A percentile compares a stretch with the other conserved stretches of the same genome.
phyloP scores from a whole-genome alignment of 2,888 invertebrate genomes.

The Crematogaster levior region DNA sequence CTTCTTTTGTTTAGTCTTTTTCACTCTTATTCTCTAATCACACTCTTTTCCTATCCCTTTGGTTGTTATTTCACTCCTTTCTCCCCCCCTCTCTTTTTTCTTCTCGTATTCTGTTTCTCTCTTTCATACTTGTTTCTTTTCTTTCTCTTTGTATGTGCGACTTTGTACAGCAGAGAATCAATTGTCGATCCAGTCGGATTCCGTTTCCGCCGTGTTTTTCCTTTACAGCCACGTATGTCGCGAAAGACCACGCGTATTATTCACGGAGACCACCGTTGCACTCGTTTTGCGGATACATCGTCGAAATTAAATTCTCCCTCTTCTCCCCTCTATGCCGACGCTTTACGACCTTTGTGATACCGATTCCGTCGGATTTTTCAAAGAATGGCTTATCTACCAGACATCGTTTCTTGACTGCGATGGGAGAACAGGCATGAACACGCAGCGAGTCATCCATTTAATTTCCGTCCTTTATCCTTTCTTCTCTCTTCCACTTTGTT shows the following conservation, averaged over 20 bases:
- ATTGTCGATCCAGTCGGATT: constrained; percentile 53
- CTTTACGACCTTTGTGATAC: not conserved
- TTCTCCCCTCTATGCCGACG: not conserved
- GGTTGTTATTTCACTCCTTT: not conserved
- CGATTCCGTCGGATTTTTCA: constrained; percentile 18
- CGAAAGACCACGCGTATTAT: constrained; percentile 59
- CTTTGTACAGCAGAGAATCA: constrained; percentile 34
- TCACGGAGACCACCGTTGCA: constrained; percentile 19
- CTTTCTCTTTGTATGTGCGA: constrained; percentile 1
- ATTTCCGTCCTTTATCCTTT: constrained; percentile 12
- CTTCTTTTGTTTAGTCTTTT: not conserved
- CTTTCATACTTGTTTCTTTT: not conserved
- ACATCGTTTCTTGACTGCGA: constrained; percentile 13
- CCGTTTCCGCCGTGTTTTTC: constrained; percentile 44
- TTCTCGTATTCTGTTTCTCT: not conserved
- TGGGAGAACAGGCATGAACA: not conserved
- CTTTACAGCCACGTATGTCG: constrained; percentile 24
- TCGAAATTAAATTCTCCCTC: constrained; percentile 61
- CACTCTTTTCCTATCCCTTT: not conserved
- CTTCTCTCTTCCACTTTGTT: not conserved
- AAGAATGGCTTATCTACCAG: constrained; percentile 34
- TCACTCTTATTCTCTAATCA: not conserved
- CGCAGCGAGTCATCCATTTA: constrained; percentile 8
- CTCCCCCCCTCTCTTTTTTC: not conserved
- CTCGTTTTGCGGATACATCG: constrained; percentile 41